These are phyloP conservation scores for Diuraphis noxia DNA, from an alignment of 1,140 invertebrate species.

Conservation along the genomic window DNA sequence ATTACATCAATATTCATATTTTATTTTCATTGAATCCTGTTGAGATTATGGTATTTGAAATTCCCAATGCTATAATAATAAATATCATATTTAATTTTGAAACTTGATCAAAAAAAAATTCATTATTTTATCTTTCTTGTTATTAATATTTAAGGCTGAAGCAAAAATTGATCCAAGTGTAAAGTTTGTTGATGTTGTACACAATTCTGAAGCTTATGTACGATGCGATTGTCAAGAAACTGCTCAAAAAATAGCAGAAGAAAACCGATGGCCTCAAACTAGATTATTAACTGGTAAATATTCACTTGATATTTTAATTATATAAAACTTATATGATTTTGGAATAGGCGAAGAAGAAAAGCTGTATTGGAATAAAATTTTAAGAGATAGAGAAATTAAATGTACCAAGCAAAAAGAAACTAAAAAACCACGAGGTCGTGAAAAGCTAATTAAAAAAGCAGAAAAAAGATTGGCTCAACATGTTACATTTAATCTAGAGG, in stretches of 20 bases:
- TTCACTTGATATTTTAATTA: constrained; percentile 46
- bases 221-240: constrained; percentile 66
- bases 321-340: constrained; percentile 55
- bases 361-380: constrained; percentile 70
- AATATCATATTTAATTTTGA: neutral
- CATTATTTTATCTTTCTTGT: neutral
- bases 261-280: constrained; percentile 59
- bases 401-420: constrained; percentile 63
- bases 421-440: constrained; percentile 66
- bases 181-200: constrained; percentile 46
- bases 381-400: constrained; percentile 65
- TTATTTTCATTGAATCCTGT: neutral
- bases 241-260: constrained; percentile 62
- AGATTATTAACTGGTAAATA: constrained; percentile 60
- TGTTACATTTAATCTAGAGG: constrained; percentile 60
- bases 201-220: constrained; percentile 63
- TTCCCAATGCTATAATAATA: neutral
- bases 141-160: constrained; percentile 21
- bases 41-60: neutral
- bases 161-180: constrained; percentile 16
- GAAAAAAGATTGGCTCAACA: constrained; percentile 68
- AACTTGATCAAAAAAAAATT: neutral
- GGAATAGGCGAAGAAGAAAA: constrained; percentile 65
- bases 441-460: constrained; percentile 68
- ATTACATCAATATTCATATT: too few species aligned